Evolutionary conservation across 2,113 vertebrate species (phyloP).

Genomic region (Grammomys surdaster): DNA sequence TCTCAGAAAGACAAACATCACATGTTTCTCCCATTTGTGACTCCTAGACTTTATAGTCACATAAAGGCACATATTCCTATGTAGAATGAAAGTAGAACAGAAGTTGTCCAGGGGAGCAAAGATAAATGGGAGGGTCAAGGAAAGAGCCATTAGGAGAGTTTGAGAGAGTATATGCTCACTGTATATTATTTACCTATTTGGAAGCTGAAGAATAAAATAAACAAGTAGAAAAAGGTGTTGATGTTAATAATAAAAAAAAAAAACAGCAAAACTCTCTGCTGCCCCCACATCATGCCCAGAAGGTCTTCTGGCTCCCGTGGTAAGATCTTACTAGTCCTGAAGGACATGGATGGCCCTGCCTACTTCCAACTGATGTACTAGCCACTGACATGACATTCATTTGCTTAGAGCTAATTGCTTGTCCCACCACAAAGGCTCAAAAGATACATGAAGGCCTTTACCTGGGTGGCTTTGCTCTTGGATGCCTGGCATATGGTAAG

Average conservation of each 20-base stretch:
- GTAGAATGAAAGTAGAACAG: background rate
- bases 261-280: background rate
- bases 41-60: background rate
- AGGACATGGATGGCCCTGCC: background rate
- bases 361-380: background rate
- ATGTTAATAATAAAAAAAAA: background rate
- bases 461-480: background rate
- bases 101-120: background rate
- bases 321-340: background rate
- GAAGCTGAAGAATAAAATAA: background rate
- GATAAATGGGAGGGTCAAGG: background rate
- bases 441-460: background rate
- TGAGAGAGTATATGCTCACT: background rate
- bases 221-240: background rate
- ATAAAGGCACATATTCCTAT: background rate
- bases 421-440: background rate
- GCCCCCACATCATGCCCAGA: background rate
- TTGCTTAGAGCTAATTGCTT: background rate
- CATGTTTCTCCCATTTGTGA: background rate
- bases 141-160: background rate
- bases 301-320: background rate
- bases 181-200: too few relatives aligned
- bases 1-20: background rate
- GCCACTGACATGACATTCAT: background rate
- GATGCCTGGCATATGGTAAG: too few relatives aligned